Percentiles rank a stretch among this genome's conserved stretches.
Evolutionary conservation across 2,113 vertebrate species (phyloP).

Genomic region (Pandion haliaetus): DNA sequence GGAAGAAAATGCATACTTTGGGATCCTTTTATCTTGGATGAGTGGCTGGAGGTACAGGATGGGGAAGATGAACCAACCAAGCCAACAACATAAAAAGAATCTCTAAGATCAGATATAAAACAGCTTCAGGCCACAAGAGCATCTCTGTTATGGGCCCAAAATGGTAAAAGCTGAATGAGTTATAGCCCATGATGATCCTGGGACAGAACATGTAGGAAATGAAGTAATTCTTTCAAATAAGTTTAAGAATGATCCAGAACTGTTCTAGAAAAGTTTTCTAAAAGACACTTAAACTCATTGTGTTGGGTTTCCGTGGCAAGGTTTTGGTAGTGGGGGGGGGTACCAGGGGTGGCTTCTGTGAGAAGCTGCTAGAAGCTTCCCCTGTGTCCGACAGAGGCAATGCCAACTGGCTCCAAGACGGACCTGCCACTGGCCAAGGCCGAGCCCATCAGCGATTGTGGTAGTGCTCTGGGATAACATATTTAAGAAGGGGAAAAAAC

Average conservation of each 20-base stretch:
- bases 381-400: too few relatives aligned
- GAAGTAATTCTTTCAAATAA: background rate
- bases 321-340: background rate
- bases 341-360: background rate
- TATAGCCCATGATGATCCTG: background rate
- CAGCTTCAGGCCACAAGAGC: background rate
- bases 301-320: background rate
- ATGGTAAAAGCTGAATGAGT: background rate
- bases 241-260: background rate
- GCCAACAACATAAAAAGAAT: background rate
- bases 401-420: too few relatives aligned
- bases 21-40: background rate
- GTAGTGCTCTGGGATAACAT: background rate
- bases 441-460: background rate
- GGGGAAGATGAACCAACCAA: background rate
- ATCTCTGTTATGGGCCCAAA: background rate
- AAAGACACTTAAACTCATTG: background rate
- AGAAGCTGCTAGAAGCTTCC: background rate
- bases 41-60: background rate
- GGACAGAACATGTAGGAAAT: background rate
- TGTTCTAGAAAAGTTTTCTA: background rate
- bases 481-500: background rate
- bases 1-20: background rate
- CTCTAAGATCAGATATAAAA: background rate
- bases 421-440: too few relatives aligned